phyloP scores from a whole-genome alignment of 2,888 invertebrate genomes.

The Torymus texanus region DNA sequence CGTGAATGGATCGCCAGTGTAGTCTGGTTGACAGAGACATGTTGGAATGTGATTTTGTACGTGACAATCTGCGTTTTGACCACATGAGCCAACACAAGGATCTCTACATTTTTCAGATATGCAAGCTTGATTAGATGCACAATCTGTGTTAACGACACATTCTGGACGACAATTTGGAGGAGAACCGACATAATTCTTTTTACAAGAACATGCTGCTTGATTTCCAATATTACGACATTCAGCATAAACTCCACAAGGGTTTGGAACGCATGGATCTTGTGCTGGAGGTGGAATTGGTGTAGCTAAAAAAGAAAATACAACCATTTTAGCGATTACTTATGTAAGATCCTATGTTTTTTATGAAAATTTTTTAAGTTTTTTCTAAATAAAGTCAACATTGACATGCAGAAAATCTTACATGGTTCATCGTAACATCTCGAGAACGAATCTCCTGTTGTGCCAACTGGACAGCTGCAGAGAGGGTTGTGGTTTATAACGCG shows the following conservation, averaged over 20 bases:
- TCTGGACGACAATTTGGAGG: constrained; percentile 84
- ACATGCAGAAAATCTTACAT: constrained; percentile 57
- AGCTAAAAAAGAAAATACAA: constrained; percentile 51
- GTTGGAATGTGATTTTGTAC: constrained; percentile 84
- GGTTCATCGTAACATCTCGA: constrained; percentile 81
- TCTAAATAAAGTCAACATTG: not conserved
- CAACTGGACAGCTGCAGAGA: constrained; percentile 85
- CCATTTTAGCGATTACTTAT: not conserved
- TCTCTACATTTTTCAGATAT: constrained; percentile 84
- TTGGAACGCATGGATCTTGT: constrained; percentile 83
- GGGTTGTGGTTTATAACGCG: constrained; percentile 89
- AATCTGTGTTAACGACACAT: constrained; percentile 81
- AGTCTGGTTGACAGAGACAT: constrained; percentile 79
- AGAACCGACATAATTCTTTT: constrained; percentile 80
- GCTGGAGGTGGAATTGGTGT: constrained; percentile 68
- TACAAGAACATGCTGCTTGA: constrained; percentile 81
- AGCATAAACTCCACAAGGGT: constrained; percentile 83
- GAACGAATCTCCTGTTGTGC: constrained; percentile 88
- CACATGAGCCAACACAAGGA: constrained; percentile 84
- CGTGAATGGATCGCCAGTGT: constrained; percentile 82
- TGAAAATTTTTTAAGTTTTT: constrained; percentile 54
- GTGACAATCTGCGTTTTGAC: constrained; percentile 83
- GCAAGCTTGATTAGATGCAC: constrained; percentile 81
- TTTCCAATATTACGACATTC: constrained; percentile 80
- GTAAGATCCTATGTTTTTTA: not conserved